These are phyloP conservation scores for Erethizon dorsatum DNA, from an alignment of 2,797 vertebrate species.

Conservation along the genomic window DNA sequence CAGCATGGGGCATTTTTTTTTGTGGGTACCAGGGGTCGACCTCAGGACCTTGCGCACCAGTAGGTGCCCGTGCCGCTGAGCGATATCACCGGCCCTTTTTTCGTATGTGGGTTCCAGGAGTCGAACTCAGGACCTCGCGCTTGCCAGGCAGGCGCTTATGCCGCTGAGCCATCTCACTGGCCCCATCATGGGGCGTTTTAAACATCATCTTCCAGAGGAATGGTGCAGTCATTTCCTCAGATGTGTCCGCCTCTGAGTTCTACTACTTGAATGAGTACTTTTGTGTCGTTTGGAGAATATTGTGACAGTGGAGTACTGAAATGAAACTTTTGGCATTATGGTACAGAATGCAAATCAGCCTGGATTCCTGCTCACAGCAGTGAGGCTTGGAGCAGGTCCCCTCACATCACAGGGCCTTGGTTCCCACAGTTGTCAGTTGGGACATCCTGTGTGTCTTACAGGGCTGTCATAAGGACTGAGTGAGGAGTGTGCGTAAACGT, in stretches of 20 bases:
- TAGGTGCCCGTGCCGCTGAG: too few species aligned
- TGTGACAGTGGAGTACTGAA: neutral
- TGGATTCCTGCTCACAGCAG: neutral
- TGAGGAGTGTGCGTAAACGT: neutral
- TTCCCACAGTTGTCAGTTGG: neutral
- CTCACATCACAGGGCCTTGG: neutral
- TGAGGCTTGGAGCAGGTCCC: neutral
- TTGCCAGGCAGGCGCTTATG: too few species aligned
- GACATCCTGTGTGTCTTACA: neutral
- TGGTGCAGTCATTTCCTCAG: neutral
- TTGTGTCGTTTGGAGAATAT: neutral
- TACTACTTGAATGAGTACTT: neutral
- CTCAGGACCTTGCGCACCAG: too few species aligned
- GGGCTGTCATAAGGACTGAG: neutral
- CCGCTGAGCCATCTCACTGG: too few species aligned
- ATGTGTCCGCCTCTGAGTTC: neutral
- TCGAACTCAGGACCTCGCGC: too few species aligned
- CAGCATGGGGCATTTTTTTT: neutral
- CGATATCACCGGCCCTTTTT: too few species aligned
- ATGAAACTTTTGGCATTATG: rapidly evolving
- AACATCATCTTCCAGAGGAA: neutral
- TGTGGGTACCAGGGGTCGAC: too few species aligned
- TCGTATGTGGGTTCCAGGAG: too few species aligned
- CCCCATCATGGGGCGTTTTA: neutral
- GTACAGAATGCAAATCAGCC: neutral